Conservation (phyloP, 2,888 invertebrate species). For the Luperina nickerlii region DNA sequence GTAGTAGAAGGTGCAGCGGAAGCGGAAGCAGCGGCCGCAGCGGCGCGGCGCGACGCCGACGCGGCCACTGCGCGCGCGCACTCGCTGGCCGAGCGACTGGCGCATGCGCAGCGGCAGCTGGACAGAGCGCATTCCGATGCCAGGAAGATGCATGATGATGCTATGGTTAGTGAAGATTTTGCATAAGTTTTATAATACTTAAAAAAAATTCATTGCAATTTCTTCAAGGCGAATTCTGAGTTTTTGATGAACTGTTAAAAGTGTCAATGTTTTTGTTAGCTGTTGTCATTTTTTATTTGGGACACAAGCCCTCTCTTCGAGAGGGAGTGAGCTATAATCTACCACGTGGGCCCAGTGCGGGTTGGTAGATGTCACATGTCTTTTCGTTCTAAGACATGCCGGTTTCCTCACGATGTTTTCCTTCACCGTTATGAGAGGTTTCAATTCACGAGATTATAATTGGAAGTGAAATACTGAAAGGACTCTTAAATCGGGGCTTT, state of each 20-base stretch:
- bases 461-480: neutral
- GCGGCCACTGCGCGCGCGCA: slow-evolving; percentile 82
- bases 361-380: neutral
- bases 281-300: neutral
- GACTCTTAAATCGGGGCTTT: neutral
- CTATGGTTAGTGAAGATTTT: slow-evolving; percentile 49
- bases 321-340: neutral
- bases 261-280: neutral
- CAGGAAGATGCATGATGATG: slow-evolving; percentile 85
- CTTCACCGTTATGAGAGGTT: neutral
- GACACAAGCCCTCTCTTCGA: neutral
- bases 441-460: neutral
- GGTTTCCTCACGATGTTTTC: neutral
- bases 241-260: neutral
- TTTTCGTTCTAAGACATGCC: too few relatives aligned
- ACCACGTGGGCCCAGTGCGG: neutral
- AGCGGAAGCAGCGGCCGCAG: slow-evolving; percentile 80
- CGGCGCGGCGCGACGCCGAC: slow-evolving; percentile 84
- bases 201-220: neutral
- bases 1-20: slow-evolving; percentile 81
- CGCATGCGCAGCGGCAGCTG: slow-evolving; percentile 87
- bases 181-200: neutral
- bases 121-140: slow-evolving; percentile 86
- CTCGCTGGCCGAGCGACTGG: slow-evolving; percentile 83
- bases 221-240: neutral